These are phyloP conservation scores for Synergus itoensis DNA, from an alignment of 2,888 invertebrate species.

Conservation along the genomic window DNA sequence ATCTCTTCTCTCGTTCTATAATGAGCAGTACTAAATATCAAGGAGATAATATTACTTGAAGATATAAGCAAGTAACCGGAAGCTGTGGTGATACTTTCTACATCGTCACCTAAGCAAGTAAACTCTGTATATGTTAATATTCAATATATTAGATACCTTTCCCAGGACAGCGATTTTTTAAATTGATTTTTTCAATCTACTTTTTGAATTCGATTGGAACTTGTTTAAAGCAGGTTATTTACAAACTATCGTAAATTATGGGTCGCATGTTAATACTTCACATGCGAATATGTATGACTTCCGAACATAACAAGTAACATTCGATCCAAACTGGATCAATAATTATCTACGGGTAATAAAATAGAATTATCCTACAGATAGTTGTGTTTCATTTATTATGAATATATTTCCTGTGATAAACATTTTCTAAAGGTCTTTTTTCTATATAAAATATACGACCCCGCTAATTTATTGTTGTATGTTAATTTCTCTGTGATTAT, in stretches of 20 bases:
- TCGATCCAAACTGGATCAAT: not conserved
- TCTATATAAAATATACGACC: not conserved
- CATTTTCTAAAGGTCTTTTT: not conserved
- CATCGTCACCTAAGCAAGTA: slow-evolving; percentile 33
- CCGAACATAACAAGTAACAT: not conserved
- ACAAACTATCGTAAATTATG: slow-evolving; percentile 27
- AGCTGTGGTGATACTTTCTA: slow-evolving; percentile 31
- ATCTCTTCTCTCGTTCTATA: slow-evolving; percentile 58
- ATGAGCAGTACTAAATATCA: slow-evolving; percentile 57
- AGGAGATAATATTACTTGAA: slow-evolving; percentile 57
- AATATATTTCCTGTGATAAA: not conserved
- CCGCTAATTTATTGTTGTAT: not conserved
- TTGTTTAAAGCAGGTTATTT: slow-evolving; percentile 30
- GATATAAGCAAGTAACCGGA: slow-evolving; percentile 40
- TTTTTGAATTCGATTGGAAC: slow-evolving; percentile 15
- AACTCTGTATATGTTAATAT: slow-evolving; percentile 12
- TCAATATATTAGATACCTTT: slow-evolving; percentile 8
- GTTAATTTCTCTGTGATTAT: not conserved
- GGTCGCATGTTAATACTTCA: slow-evolving; percentile 5
- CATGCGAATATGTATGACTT: not conserved
- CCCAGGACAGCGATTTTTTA: not conserved
- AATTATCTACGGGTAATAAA: slow-evolving; percentile 7
- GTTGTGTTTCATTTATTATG: slow-evolving; percentile 1
- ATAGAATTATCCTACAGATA: not conserved
- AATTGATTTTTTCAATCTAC: not conserved